Evolutionary conservation across 2,797 vertebrate genomes (phyloP).

Genomic region (Pygocentrus nattereri): DNA sequence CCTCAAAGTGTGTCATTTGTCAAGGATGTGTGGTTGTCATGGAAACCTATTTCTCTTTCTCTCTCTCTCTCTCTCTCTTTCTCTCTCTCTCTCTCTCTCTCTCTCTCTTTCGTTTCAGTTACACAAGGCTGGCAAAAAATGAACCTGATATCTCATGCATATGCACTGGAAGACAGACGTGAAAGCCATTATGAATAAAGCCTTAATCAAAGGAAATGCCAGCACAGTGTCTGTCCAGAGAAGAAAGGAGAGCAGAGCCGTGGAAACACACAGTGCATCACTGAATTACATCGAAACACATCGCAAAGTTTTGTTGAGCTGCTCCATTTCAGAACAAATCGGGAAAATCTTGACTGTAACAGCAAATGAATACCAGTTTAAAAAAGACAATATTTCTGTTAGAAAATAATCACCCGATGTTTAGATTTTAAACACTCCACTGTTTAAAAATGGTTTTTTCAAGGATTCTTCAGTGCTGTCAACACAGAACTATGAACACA

Average conservation of each 20-base stretch:
- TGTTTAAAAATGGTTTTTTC: too few relatives aligned
- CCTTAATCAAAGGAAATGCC: background rate
- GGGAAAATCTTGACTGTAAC: too few relatives aligned
- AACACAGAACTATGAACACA: too few relatives aligned
- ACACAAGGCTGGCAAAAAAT: conserved; percentile 14
- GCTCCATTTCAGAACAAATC: too few relatives aligned
- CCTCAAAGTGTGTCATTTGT: conserved; percentile 57
- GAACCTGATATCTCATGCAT: conserved; percentile 3
- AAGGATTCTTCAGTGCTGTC: too few relatives aligned
- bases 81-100: conserved; percentile 33
- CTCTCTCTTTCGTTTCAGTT: conserved; percentile 27
- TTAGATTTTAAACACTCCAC: too few relatives aligned
- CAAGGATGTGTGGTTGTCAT: conserved; percentile 65
- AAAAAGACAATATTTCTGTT: too few relatives aligned
- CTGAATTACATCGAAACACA: too few relatives aligned
- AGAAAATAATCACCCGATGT: too few relatives aligned
- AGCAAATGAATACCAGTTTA: too few relatives aligned
- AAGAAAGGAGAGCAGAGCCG: background rate
- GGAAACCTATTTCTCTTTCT: too few relatives aligned
- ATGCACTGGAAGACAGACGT: background rate
- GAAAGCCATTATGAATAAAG: background rate
- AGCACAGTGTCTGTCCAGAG: background rate
- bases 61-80: conserved; percentile 15
- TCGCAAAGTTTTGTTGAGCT: too few relatives aligned
- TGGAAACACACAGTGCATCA: background rate